Conservation (phyloP, 2,888 invertebrate genomes). For the Dasysyrphus albostriatus region DNA sequence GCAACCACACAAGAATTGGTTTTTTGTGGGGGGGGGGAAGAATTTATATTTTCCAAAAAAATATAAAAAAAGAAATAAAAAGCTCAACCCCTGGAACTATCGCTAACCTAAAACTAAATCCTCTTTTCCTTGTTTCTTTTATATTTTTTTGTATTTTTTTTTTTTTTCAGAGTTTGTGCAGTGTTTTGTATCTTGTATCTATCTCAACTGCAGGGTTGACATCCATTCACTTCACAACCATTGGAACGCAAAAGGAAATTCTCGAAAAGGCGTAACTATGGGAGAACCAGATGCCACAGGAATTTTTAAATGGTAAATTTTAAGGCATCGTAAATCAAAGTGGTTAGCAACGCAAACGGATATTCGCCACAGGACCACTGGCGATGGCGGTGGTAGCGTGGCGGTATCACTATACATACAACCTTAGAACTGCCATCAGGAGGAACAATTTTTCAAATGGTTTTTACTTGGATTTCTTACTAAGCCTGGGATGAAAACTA, state of each 20-base stretch:
- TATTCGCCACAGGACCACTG: conserved; percentile 57
- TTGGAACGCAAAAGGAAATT: conserved; percentile 41
- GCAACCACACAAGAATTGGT: background rate
- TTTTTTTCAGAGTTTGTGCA: background rate
- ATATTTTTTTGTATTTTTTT: background rate
- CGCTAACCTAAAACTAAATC: conserved; percentile 6
- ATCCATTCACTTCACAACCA: conserved; percentile 62
- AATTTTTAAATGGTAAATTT: conserved; percentile 74
- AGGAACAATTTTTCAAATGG: conserved; percentile 9
- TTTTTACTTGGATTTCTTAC: conserved; percentile 2
- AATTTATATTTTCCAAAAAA: background rate
- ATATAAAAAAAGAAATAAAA: background rate
- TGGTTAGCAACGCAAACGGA: conserved; percentile 68
- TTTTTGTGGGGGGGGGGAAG: background rate
- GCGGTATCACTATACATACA: background rate
- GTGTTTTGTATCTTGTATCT: conserved; percentile 12
- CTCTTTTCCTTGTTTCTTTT: conserved; percentile 1
- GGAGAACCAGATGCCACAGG: conserved; percentile 64
- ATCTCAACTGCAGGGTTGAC: conserved; percentile 57
- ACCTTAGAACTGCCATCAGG: background rate
- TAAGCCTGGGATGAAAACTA: conserved; percentile 32
- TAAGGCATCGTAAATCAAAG: conserved; percentile 73
- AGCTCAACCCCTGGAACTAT: background rate
- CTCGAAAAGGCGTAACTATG: conserved; percentile 42
- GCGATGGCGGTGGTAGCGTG: background rate